These are phyloP conservation scores for Hormaphis cornu DNA, from an alignment of 1,140 invertebrate genomes.

Conservation along the genomic window DNA sequence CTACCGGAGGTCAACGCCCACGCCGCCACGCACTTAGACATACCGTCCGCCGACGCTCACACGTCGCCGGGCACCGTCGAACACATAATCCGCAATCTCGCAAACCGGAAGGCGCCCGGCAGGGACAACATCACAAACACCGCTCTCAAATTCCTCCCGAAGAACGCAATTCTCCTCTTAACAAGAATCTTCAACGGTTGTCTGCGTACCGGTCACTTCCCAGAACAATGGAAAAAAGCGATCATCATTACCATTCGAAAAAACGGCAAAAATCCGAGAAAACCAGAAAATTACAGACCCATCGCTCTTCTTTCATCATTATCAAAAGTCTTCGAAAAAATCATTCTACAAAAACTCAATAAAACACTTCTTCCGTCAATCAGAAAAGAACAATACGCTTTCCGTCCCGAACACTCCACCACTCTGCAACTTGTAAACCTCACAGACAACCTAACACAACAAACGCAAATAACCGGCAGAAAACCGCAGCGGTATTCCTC, in stretches of 20 bases:
- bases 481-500: too few species aligned
- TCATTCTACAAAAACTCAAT: not conserved
- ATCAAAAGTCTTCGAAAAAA: not conserved
- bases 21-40: not conserved
- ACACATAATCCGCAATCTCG: not conserved
- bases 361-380: too few species aligned
- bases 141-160: not conserved
- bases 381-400: not conserved
- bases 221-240: not conserved
- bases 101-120: not conserved
- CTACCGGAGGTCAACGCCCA: not conserved
- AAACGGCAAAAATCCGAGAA: not conserved
- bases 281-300: not conserved
- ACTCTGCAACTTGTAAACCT: too few species aligned
- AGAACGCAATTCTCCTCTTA: not conserved
- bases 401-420: not conserved
- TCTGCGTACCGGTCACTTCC: not conserved
- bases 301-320: not conserved
- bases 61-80: not conserved
- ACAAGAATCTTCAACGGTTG: not conserved
- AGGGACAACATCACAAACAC: not conserved
- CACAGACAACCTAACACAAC: too few species aligned
- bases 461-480: too few species aligned
- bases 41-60: not conserved
- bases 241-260: not conserved